A percentile compares a stretch with the other conserved stretches of the same genome.
Conservation (phyloP, 2,888 invertebrate genomes). For the Muschampia plurimacula region DNA sequence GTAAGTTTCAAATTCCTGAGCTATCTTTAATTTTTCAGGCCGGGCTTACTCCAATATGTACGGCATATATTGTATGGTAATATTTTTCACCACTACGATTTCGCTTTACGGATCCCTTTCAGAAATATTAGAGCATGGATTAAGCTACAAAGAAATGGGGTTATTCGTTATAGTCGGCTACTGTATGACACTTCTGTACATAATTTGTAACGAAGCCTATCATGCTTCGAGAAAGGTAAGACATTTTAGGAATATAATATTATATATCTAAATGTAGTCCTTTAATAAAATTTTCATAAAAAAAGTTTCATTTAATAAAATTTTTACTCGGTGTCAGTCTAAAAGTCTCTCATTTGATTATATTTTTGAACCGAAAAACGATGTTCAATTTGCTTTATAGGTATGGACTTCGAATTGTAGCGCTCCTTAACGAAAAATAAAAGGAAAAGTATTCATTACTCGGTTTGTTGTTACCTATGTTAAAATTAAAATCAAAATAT, state of each 20-base stretch:
- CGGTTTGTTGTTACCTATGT: too few relatives aligned
- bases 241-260: not conserved
- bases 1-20: not conserved
- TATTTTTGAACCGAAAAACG: too few relatives aligned
- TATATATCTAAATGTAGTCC: too few relatives aligned
- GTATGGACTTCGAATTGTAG: too few relatives aligned
- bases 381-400: too few relatives aligned
- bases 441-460: too few relatives aligned
- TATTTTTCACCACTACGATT: constrained; percentile 90
- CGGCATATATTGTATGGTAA: constrained; percentile 90
- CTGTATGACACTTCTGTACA: constrained; percentile 89
- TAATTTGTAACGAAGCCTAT: constrained; percentile 91
- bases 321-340: too few relatives aligned
- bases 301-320: too few relatives aligned
- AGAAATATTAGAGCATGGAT: constrained; percentile 89
- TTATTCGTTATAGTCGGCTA: constrained; percentile 90
- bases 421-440: too few relatives aligned
- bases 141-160: constrained; percentile 90
- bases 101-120: constrained; percentile 90
- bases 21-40: constrained; percentile 59
- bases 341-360: too few relatives aligned
- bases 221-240: constrained; percentile 87
- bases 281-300: too few relatives aligned
- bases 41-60: constrained; percentile 92
- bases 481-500: too few relatives aligned